Evolutionary conservation across 2,797 vertebrate genomes (phyloP), one percentile per base, ranked within the genome.

Genomic region (Trachurus trachurus): DNA sequence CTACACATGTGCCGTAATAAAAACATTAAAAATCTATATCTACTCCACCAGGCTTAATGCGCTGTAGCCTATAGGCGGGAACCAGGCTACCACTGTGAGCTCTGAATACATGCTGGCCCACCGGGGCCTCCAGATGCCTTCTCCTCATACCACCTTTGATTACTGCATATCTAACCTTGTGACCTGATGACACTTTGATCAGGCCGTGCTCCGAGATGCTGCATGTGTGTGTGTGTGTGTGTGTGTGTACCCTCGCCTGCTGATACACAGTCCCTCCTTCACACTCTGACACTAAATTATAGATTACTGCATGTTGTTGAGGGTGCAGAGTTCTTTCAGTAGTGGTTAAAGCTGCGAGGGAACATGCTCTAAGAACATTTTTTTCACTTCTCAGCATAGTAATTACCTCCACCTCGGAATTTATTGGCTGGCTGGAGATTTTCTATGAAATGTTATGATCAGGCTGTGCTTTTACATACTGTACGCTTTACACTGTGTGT

Each of bases 241-340:
- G 26, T 26, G 34, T 37, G 74, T 67, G 71, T 26, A 37, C 54
- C 45, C 2, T 8, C 47, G 73, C 52, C 72, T 47, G 60, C 78
- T 76, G 67, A 75, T 76, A 54, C 69, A 70, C 65, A 73, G 63
- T 70, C 70, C 76, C 68, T 78, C 78, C 59, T 84, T 84, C 86
- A 78, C 73, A 31, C 84, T 65, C 77, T 65, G 81, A 76, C 79
- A 66, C 76, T 89, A 80, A 86, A 90, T 90, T 92, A 92, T 89
- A 82, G 82, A 91, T 90, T 59, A 26, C 26, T 26, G 26, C 26
- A 85, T 77, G 31, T 50, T 84, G 64, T 64, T 49, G 45, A 71
- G 56, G 53, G 34, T 40, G 64, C 50, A 21, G 58, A 79, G 82
- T 87, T 87, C 61, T 81, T 79, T 82, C 65, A 76, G 77, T 49